Conservation (phyloP, 2,113 vertebrate species). For the Oenanthe oenanthe region DNA sequence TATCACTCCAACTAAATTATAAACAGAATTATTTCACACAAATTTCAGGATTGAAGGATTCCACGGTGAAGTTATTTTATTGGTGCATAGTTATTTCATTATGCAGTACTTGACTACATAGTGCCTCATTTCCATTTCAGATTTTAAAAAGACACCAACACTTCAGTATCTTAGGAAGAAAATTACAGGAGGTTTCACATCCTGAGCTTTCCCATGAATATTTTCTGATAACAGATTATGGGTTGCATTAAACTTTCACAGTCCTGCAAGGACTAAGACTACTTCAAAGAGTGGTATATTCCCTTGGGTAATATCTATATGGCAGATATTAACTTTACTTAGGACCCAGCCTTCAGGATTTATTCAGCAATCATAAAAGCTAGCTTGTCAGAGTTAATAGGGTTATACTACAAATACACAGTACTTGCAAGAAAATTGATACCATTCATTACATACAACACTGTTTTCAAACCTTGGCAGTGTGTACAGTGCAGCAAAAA, state of each 20-base stretch:
- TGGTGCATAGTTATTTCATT: background rate
- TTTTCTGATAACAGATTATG: background rate
- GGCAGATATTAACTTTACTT: background rate
- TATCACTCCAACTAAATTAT: background rate
- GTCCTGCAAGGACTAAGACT: background rate
- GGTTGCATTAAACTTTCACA: background rate
- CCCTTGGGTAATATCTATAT: background rate
- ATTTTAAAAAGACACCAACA: background rate
- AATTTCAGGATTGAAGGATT: background rate
- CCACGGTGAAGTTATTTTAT: background rate
- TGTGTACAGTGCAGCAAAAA: background rate
- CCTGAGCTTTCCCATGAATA: background rate
- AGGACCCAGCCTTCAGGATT: background rate
- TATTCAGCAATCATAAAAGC: conserved; percentile 21
- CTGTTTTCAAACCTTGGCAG: background rate
- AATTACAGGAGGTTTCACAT: background rate
- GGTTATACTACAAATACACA: background rate
- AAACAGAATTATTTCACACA: background rate
- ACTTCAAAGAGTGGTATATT: background rate
- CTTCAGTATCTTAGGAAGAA: background rate
- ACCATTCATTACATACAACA: background rate
- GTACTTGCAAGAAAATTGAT: background rate
- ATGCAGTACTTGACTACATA: background rate
- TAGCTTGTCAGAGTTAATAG: background rate
- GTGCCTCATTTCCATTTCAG: background rate